Evolutionary conservation across 2,888 invertebrate genomes (phyloP).

Genomic region (Acronicta alni): DNA sequence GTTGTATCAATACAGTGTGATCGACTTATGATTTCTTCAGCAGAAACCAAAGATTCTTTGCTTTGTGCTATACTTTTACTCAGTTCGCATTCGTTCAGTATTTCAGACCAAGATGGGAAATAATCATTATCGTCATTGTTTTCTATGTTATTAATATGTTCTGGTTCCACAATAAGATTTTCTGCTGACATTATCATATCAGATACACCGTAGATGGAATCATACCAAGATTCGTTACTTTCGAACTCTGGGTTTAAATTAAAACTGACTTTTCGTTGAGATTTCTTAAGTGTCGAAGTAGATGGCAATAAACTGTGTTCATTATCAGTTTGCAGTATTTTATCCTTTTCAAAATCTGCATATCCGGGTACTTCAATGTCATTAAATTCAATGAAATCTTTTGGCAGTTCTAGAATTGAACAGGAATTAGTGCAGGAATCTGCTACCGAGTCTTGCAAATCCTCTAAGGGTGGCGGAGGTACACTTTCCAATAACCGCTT

Average conservation of each 20-base stretch:
- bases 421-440: slow-evolving; percentile 40
- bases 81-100: slow-evolving; percentile 70
- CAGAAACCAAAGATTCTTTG: slow-evolving; percentile 56
- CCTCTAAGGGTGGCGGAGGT: slow-evolving; percentile 78
- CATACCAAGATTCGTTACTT: slow-evolving; percentile 75
- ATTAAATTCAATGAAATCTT: slow-evolving; percentile 61
- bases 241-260: slow-evolving; percentile 66
- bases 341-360: slow-evolving; percentile 73
- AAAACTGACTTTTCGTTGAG: slow-evolving; percentile 69
- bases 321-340: slow-evolving; percentile 60
- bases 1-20: slow-evolving; percentile 64
- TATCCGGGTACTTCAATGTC: slow-evolving; percentile 76
- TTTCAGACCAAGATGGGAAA: slow-evolving; percentile 77
- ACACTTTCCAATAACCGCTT: slow-evolving; percentile 73
- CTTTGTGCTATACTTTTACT: slow-evolving; percentile 64
- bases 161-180: slow-evolving; percentile 17
- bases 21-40: slow-evolving; percentile 72
- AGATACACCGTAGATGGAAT: slow-evolving; percentile 80
- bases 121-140: slow-evolving; percentile 56
- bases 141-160: slow-evolving; percentile 25
- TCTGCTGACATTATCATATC: slow-evolving; percentile 58
- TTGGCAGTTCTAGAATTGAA: slow-evolving; percentile 51
- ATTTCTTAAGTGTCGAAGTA: slow-evolving; percentile 78
- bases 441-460: slow-evolving; percentile 45
- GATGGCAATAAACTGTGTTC: slow-evolving; percentile 57